Conservation (phyloP, 2,888 invertebrate genomes). For the Frankliniella fusca region DNA sequence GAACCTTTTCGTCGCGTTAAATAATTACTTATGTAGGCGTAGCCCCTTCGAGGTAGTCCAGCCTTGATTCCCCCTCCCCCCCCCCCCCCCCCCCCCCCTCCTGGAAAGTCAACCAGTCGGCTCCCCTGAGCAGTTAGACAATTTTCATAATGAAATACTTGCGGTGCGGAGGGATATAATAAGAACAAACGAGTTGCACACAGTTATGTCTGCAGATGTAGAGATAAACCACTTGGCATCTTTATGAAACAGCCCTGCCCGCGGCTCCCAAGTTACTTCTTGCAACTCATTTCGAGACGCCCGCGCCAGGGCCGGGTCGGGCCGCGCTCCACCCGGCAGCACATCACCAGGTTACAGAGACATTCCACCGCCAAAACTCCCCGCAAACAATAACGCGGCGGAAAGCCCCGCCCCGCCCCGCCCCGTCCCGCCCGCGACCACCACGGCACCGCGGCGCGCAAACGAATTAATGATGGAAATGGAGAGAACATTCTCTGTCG, state of each 20-base stretch:
- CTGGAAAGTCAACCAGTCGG: no score
- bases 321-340: neutral
- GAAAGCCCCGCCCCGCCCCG: no score
- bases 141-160: neutral
- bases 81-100: no score
- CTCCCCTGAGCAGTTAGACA: no score
- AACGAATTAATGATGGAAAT: constrained; percentile 8
- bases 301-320: no score
- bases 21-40: no score
- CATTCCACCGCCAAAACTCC: neutral
- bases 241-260: neutral
- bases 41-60: no score
- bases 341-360: neutral
- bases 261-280: constrained; percentile 1
- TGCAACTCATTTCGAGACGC: constrained; percentile 6
- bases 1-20: no score
- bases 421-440: neutral
- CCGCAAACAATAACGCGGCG: no score
- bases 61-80: no score
- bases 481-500: neutral
- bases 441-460: neutral
- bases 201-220: no score
- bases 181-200: no score
- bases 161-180: neutral
- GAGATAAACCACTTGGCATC: neutral